Percentiles rank a stretch among this genome's conserved stretches.
Conservation (phyloP, 2,113 vertebrate species). For the Anguilla japonica region DNA sequence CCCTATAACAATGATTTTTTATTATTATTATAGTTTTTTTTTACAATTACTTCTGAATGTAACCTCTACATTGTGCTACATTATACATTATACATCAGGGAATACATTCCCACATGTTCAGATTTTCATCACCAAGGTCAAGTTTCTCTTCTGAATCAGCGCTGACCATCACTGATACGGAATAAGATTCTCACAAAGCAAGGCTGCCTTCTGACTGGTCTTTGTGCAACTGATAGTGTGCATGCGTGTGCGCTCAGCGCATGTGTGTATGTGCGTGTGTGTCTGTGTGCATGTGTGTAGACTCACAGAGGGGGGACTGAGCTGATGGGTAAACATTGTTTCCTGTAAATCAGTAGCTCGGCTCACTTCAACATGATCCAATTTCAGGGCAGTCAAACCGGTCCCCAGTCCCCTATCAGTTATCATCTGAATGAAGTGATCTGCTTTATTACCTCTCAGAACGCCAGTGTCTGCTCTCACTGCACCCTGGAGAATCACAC, state of each 20-base stretch:
- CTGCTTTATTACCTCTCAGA: constrained; percentile 48
- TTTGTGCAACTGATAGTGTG: too few relatives aligned
- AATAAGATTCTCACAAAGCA: neutral
- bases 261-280: neutral
- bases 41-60: too few relatives aligned
- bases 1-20: too few relatives aligned
- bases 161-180: neutral
- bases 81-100: too few relatives aligned
- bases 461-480: constrained; percentile 54
- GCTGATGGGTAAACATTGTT: neutral
- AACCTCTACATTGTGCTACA: too few relatives aligned
- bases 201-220: too few relatives aligned
- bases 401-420: constrained; percentile 57
- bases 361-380: constrained; percentile 47
- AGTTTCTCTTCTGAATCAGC: neutral
- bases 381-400: constrained; percentile 50
- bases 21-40: too few relatives aligned
- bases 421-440: constrained; percentile 56
- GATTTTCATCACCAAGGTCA: neutral
- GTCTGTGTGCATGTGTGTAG: neutral
- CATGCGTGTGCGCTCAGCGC: neutral
- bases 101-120: too few relatives aligned
- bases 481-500: constrained; percentile 47
- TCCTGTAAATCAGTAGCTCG: constrained; percentile 1
- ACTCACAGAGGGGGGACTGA: neutral